Percentiles rank a stretch among this genome's conserved stretches.
Conservation (phyloP, 2,113 vertebrate genomes). For the Arvicanthis niloticus region DNA sequence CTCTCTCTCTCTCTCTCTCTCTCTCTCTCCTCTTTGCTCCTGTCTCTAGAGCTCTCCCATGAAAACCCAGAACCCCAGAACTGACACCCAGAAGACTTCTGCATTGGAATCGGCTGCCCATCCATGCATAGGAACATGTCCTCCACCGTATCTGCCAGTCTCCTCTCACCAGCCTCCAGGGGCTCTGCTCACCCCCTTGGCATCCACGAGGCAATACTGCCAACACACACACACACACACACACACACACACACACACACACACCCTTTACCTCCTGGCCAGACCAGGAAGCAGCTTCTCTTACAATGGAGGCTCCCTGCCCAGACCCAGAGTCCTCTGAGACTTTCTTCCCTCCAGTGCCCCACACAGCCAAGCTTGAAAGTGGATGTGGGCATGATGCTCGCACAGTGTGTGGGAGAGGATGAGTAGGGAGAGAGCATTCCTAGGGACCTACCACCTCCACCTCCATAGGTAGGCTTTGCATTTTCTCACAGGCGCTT, state of each 20-base stretch:
- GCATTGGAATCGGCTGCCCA: constrained; percentile 87
- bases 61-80: constrained; percentile 87
- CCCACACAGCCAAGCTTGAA: neutral
- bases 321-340: neutral
- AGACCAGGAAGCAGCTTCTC: neutral
- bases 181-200: neutral
- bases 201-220: neutral
- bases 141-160: constrained; percentile 74
- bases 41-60: constrained; percentile 90
- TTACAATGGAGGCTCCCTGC: neutral
- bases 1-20: neutral
- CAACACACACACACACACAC: neutral
- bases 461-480: no score
- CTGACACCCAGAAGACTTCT: constrained; percentile 84
- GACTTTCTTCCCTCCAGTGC: neutral
- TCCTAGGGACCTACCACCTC: no score
- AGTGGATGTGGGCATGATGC: accelerated
- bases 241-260: neutral
- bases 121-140: constrained; percentile 83
- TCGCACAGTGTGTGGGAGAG: neutral
- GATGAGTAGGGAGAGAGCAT: neutral
- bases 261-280: neutral
- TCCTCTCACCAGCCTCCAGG: constrained; percentile 7
- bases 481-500: neutral
- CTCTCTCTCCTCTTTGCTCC: constrained; percentile 62